These are phyloP conservation scores for Bradynema listronoti DNA, from an alignment of 1,140 invertebrate genomes.

Conservation along the genomic window DNA sequence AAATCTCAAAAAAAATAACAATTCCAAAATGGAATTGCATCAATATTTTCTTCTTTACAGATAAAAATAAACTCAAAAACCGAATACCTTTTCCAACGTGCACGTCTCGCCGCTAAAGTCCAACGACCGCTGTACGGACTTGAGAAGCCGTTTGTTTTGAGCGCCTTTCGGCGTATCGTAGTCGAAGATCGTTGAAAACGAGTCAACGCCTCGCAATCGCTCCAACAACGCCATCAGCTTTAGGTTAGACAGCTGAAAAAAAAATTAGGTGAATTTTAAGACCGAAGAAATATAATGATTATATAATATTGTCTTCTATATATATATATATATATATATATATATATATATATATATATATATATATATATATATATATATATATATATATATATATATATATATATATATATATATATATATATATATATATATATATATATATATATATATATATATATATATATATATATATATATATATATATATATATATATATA, in stretches of 20 bases:
- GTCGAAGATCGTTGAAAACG: conserved; percentile 20
- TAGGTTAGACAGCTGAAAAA: background rate
- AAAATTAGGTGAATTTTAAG: background rate
- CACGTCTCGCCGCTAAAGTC: conserved; percentile 14
- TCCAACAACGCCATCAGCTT: too few species aligned
- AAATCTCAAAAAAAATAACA: conserved; percentile 11
- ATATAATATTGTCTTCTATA: background rate
- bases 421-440: background rate
- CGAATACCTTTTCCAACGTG: background rate
- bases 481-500: background rate
- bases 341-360: background rate
- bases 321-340: background rate
- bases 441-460: background rate
- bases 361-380: background rate
- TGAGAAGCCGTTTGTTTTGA: conserved; percentile 27
- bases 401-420: background rate
- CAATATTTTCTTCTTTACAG: background rate
- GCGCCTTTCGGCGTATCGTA: conserved; percentile 27
- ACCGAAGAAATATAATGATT: background rate
- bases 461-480: background rate
- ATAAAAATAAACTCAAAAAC: background rate
- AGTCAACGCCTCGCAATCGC: conserved; percentile 4
- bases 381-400: background rate
- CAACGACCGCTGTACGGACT: conserved; percentile 19
- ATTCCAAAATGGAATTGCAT: background rate